These are phyloP conservation scores for Alectura lathami DNA, from an alignment of 2,113 vertebrate species.

Conservation along the genomic window DNA sequence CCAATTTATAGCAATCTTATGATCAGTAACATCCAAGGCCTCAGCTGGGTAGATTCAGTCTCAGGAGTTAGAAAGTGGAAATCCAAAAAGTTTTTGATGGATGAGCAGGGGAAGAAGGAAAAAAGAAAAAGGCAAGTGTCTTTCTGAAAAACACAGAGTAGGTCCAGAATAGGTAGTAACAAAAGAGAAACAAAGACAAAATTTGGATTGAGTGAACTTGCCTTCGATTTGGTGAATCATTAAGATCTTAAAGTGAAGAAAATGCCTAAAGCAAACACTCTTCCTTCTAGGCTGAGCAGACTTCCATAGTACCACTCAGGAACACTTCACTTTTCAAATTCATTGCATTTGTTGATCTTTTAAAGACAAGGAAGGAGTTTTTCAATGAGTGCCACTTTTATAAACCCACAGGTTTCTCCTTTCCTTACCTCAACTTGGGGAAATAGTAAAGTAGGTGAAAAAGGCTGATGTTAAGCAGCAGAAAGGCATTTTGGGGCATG, in stretches of 20 bases:
- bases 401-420: background rate
- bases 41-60: background rate
- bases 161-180: background rate
- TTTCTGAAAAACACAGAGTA: background rate
- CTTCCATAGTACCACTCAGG: background rate
- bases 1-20: background rate
- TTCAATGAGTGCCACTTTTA: background rate
- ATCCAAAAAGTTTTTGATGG: background rate
- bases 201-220: background rate
- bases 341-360: background rate
- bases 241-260: background rate
- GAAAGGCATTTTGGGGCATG: background rate
- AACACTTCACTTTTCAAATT: background rate
- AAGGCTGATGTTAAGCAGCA: background rate
- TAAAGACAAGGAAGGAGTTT: background rate
- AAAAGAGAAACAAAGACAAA: background rate
- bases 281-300: background rate
- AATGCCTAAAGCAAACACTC: background rate
- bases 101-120: background rate
- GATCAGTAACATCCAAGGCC: background rate
- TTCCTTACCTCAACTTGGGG: background rate
- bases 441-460: background rate
- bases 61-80: background rate
- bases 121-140: background rate
- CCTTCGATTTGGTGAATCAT: background rate